phyloP scores from a whole-genome alignment of 2,888 invertebrate species.

The Hyppa rectilinea region DNA sequence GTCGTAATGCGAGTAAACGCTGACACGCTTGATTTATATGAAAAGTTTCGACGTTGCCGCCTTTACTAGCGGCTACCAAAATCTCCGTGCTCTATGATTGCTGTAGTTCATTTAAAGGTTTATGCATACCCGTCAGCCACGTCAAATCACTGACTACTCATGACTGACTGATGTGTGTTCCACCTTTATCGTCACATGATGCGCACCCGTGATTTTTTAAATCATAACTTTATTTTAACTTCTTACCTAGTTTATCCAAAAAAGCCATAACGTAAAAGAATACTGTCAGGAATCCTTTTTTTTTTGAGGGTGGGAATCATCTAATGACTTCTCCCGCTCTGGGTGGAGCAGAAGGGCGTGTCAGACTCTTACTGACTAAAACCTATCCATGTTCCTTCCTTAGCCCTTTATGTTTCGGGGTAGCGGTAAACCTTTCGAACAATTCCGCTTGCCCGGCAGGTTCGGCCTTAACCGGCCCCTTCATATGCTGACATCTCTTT shows the following conservation, averaged over 20 bases:
- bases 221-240: background rate
- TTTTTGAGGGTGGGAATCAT: no score
- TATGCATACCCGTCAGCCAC: background rate
- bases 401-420: no score
- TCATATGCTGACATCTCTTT: no score
- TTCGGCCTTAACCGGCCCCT: no score
- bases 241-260: background rate
- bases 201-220: background rate
- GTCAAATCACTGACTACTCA: background rate
- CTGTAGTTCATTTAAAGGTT: background rate
- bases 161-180: background rate
- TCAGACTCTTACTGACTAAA: no score
- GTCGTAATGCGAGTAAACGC: no score
- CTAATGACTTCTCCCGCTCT: no score
- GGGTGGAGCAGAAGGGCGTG: no score
- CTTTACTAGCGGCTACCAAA: no score
- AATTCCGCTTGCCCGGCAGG: no score
- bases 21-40: background rate
- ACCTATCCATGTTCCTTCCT: no score
- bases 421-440: no score
- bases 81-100: background rate
- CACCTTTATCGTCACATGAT: background rate
- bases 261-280: background rate
- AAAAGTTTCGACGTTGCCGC: background rate
- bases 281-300: background rate